These are phyloP conservation scores for Pelecanoides urinatrix DNA, from an alignment of 2,113 vertebrate genomes.

Conservation along the genomic window DNA sequence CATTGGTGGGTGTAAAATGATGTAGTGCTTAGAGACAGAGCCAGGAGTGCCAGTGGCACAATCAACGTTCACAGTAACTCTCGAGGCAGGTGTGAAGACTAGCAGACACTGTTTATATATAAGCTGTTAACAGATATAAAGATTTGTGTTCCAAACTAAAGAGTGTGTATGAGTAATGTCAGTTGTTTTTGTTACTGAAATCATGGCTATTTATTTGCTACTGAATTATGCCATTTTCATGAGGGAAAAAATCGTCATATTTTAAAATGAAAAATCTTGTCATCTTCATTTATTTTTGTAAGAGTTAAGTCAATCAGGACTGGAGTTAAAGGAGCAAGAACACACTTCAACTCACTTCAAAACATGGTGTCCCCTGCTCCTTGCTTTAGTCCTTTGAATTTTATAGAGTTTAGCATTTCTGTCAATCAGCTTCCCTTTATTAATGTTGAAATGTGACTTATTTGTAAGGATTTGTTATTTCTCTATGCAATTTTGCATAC, in stretches of 20 bases:
- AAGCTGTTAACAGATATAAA: constrained; percentile 19
- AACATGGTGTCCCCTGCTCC: background rate
- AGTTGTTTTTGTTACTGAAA: constrained; percentile 29
- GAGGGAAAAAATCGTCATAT: background rate
- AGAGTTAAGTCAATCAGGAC: background rate
- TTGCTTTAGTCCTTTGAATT: background rate
- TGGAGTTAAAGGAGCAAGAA: background rate
- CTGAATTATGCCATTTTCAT: constrained; percentile 4
- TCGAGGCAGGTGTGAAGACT: background rate
- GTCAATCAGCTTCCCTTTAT: background rate
- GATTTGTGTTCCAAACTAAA: constrained; percentile 25
- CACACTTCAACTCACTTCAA: background rate
- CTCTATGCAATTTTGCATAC: constrained; percentile 40
- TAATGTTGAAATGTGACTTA: background rate
- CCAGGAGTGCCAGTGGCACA: background rate
- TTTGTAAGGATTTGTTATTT: constrained; percentile 32
- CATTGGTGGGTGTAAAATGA: background rate
- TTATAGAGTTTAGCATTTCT: constrained; percentile 20
- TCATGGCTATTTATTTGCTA: constrained; percentile 16
- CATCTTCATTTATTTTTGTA: constrained; percentile 54
- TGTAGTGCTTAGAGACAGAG: background rate
- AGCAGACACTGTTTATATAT: constrained; percentile 21
- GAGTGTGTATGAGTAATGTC: background rate
- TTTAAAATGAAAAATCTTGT: constrained; percentile 18
- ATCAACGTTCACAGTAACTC: background rate